Percentiles rank a stretch among this genome's conserved stretches.
These are phyloP conservation scores for Drosophila watanabei DNA, from an alignment of 1,140 invertebrate species.

Conservation along the genomic window DNA sequence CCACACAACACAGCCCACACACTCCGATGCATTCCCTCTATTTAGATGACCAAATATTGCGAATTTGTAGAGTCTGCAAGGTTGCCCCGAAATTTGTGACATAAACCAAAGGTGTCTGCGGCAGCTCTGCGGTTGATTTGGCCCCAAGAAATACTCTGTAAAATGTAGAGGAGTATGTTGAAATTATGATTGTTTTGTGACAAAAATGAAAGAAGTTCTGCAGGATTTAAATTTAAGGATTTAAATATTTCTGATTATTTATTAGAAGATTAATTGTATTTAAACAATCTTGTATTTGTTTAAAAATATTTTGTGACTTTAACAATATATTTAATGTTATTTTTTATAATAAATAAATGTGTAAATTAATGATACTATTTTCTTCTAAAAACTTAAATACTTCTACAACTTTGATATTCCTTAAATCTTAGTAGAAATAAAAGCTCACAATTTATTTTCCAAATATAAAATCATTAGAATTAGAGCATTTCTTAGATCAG, in stretches of 20 bases:
- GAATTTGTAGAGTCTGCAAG: not conserved
- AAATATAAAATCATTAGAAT: not conserved
- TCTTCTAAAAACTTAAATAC: no score
- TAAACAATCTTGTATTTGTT: not conserved
- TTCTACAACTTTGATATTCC: no score
- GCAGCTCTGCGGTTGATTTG: constrained; percentile 21
- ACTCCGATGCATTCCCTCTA: constrained; percentile 27
- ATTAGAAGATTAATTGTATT: not conserved
- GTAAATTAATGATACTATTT: no score
- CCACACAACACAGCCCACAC: no score
- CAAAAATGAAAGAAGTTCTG: no score
- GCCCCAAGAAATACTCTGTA: not conserved
- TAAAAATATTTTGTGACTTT: not conserved
- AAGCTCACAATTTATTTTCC: no score
- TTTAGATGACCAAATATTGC: constrained; percentile 10
- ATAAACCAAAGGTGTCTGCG: constrained; percentile 30
- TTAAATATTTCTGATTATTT: not conserved
- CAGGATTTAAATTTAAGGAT: not conserved
- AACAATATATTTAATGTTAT: no score
- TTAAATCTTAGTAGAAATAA: no score
- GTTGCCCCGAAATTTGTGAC: constrained; percentile 9
- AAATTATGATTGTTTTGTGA: not conserved
- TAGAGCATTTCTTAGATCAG: not conserved
- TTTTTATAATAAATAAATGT: no score
- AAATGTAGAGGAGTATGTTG: not conserved